These are phyloP conservation scores for Pristiophorus japonicus DNA, from an alignment of 2,113 vertebrate genomes.

Conservation along the genomic window DNA sequence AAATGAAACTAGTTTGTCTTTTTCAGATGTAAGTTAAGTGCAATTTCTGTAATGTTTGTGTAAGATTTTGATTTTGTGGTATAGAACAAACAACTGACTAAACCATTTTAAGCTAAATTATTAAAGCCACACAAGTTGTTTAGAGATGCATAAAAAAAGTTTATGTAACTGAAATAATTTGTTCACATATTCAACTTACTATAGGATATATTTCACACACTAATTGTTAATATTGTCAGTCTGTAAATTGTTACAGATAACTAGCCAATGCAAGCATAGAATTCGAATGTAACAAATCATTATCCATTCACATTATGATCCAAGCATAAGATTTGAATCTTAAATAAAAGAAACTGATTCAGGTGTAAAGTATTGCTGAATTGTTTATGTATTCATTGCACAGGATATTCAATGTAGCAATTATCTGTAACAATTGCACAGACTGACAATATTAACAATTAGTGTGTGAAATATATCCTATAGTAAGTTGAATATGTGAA, in stretches of 20 bases:
- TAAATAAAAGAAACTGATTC: not conserved
- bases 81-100: not conserved
- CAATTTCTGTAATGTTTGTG: not conserved
- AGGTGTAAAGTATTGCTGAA: not conserved
- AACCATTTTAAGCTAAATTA: not conserved
- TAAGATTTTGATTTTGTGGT: not conserved
- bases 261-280: not conserved
- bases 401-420: not conserved
- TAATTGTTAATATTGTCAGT: not conserved
- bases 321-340: not conserved
- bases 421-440: not conserved
- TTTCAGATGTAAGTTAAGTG: not conserved
- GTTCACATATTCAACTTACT: not conserved
- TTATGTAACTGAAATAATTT: not conserved
- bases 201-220: not conserved
- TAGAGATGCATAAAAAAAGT: conserved; percentile 45
- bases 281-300: not conserved
- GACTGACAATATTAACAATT: not conserved
- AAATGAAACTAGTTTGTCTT: not conserved
- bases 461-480: not conserved
- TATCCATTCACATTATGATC: not conserved
- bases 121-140: conserved; percentile 42
- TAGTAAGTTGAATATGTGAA: not conserved
- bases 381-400: not conserved
- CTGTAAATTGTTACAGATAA: not conserved